Conservation (phyloP, 2,113 vertebrate genomes). For the Pardalotus punctatus region DNA sequence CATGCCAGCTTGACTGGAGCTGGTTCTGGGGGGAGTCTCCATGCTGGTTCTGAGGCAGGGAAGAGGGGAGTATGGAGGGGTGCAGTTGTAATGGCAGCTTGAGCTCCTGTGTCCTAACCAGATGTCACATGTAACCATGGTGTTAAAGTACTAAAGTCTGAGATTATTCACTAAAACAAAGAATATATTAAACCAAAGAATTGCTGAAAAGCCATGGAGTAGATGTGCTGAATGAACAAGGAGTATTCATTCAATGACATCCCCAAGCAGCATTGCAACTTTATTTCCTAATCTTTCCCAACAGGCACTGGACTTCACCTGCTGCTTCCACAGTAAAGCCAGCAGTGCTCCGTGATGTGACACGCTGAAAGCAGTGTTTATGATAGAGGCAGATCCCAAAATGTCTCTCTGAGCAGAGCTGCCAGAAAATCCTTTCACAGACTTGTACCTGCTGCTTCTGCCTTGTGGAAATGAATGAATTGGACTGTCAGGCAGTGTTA, state of each 20-base stretch:
- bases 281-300: background rate
- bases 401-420: background rate
- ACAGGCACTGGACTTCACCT: background rate
- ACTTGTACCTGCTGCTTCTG: background rate
- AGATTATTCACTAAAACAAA: background rate
- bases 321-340: background rate
- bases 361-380: background rate
- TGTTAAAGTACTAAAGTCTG: background rate
- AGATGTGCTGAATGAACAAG: background rate
- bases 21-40: background rate
- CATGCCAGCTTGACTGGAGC: background rate
- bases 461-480: background rate
- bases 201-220: background rate
- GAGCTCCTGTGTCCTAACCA: background rate
- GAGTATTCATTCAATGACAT: background rate
- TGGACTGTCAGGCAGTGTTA: background rate
- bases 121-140: background rate
- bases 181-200: background rate
- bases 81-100: background rate
- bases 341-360: background rate
- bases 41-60: background rate
- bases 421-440: background rate
- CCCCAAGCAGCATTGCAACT: background rate
- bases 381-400: background rate
- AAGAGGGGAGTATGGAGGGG: background rate